These are phyloP conservation scores for Dendropsophus ebraccatus DNA, from an alignment of 2,113 vertebrate species.

Conservation along the genomic window DNA sequence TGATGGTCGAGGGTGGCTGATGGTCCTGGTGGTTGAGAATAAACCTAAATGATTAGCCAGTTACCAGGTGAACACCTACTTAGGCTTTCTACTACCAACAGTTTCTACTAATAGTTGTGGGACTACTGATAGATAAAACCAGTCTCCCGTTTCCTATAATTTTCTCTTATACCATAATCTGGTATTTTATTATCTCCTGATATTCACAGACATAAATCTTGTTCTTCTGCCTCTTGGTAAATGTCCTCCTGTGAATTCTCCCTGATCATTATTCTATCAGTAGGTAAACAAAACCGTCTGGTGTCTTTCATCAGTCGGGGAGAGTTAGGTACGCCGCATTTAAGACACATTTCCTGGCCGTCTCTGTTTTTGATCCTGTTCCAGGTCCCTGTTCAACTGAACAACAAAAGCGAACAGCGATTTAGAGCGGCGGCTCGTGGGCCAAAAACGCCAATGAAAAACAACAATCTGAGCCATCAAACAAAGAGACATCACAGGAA, in stretches of 20 bases:
- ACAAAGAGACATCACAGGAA: not conserved
- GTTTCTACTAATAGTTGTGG: too few relatives aligned
- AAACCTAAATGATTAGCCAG: too few relatives aligned
- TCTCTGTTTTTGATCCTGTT: not conserved
- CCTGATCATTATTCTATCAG: not conserved
- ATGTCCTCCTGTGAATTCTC: not conserved
- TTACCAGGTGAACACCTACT: too few relatives aligned
- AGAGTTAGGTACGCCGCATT: not conserved
- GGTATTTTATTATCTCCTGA: not conserved
- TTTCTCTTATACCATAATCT: not conserved
- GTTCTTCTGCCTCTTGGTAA: not conserved
- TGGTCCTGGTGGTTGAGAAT: too few relatives aligned
- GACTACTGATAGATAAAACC: too few relatives aligned
- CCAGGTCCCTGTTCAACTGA: not conserved
- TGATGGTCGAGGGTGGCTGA: too few relatives aligned
- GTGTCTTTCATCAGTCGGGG: not conserved
- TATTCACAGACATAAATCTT: not conserved
- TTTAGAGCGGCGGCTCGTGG: not conserved
- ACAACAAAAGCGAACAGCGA: not conserved
- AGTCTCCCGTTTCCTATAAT: not conserved
- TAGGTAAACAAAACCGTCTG: not conserved
- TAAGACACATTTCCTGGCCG: not conserved
- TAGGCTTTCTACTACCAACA: too few relatives aligned
- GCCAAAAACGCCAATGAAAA: not conserved
- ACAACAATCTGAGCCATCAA: not conserved